Evolutionary conservation across 2,113 vertebrate species (phyloP), one percentile per base, ranked within the genome.

Genomic region (Lampris incognitus): DNA sequence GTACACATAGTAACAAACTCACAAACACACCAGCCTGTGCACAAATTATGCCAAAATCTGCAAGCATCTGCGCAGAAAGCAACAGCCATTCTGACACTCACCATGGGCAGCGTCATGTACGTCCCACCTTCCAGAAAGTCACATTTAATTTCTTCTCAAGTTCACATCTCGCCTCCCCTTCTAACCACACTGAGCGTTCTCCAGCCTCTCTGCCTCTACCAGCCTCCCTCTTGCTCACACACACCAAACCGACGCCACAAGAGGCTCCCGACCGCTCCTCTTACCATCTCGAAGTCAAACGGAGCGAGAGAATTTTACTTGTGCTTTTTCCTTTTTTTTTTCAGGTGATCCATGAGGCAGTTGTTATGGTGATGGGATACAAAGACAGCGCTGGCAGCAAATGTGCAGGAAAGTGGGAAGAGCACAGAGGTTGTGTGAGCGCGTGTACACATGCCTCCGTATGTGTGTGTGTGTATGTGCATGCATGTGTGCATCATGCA

Each of bases 311-410:
- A 86, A 89, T 93, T 91, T 87, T 90, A 87, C 87, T 88, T 75
- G 51, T 68, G 79, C 66, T 75, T 70, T 88, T 76, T 79, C 64
- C 67, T 59, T 83, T 87, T 78, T 69, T 59, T 46, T 83, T 9
- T 68, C 72, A 46, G 54, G 73, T 66, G 80, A 78, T 85, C 78
- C 60, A 63, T 62, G 74, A 91, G 86, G 85, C 90, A 89, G 94
- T 95, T 94, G 94, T 95, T 95, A 95, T 95, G 94, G 94, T 92
- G 93, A 95, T 93, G 76, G 84, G 84, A 92, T 81, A 94, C 92
- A 94, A 94, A 93, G 90, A 91, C 87, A 87, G 84, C 76, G 79
- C 86, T 63, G 73, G 63, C 78, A 87, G 86, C 86, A 88, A 90
- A 83, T 82, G 82, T 77, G 82, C 73, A 84, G n/a, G 81, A 39